Conservation (phyloP, 1,140 invertebrate species). For the Diuraphis noxia region DNA sequence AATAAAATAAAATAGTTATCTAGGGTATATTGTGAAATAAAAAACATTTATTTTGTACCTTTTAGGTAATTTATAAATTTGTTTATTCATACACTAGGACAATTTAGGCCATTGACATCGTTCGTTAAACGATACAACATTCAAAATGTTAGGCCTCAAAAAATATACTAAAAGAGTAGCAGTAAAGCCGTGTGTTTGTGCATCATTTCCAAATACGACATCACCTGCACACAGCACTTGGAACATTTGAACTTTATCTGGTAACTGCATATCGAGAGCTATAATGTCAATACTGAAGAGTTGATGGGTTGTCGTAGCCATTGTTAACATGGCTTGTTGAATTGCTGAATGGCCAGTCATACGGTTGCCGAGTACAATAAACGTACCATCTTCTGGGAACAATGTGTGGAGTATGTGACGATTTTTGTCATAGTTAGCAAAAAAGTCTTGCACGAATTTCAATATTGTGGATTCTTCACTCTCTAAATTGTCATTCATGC, state of each 20-base stretch:
- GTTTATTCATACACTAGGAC: background rate
- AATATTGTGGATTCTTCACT: background rate
- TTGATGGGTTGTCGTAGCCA: conserved; percentile 16
- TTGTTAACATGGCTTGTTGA: conserved; percentile 17
- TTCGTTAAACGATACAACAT: conserved; percentile 39
- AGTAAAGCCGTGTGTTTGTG: background rate
- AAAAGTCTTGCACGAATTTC: conserved; percentile 34
- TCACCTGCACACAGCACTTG: conserved; percentile 19
- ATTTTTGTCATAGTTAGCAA: conserved; percentile 12
- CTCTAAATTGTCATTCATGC: background rate
- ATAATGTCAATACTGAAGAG: background rate
- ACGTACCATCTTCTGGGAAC: conserved; percentile 11
- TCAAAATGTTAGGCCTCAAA: background rate
- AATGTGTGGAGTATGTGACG: conserved; percentile 11
- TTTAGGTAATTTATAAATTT: background rate
- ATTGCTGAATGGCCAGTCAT: conserved; percentile 1
- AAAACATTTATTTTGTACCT: background rate
- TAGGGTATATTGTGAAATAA: conserved; percentile 7
- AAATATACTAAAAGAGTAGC: background rate
- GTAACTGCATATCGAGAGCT: background rate
- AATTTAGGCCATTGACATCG: conserved; percentile 16
- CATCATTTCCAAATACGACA: background rate
- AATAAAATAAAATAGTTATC: conserved; percentile 20
- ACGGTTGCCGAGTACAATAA: conserved; percentile 4
- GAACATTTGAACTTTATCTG: background rate